phyloP scores from a whole-genome alignment of 2,888 invertebrate genomes.

The Choreutis nemorana region DNA sequence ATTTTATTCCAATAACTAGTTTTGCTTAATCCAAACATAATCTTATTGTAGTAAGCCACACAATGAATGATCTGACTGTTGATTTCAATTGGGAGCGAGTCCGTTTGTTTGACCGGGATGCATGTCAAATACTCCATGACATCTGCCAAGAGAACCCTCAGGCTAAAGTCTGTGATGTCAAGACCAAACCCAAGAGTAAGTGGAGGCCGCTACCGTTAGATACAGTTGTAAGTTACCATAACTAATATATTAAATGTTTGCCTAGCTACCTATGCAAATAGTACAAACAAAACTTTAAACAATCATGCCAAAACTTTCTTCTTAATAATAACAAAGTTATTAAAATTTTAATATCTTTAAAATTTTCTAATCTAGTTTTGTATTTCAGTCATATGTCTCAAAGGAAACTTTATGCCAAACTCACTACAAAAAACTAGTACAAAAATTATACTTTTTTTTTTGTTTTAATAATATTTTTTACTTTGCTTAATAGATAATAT shows the following conservation, averaged over 20 bases:
- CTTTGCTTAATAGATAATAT: no score
- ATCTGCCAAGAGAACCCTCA: constrained; percentile 78
- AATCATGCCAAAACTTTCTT: background rate
- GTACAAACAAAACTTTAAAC: no score
- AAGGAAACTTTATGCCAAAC: no score
- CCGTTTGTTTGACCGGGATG: constrained; percentile 85
- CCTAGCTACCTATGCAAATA: background rate
- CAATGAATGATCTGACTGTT: constrained; percentile 76
- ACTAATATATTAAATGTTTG: no score
- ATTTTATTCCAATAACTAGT: background rate
- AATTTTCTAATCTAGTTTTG: background rate
- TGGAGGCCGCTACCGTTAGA: constrained; percentile 97
- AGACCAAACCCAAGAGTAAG: constrained; percentile 90
- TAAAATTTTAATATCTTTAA: no score
- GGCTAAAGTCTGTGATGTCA: constrained; percentile 79
- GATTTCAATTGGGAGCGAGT: constrained; percentile 90
- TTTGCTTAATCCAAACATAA: constrained; percentile 4
- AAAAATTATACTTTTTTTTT: no score
- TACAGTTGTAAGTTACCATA: constrained; percentile 77
- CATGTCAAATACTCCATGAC: constrained; percentile 82
- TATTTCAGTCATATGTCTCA: no score
- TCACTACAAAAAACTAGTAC: no score
- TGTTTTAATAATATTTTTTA: no score
- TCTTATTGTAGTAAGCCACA: constrained; percentile 74
- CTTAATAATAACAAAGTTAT: no score